These are phyloP conservation scores for Cairina moschata DNA, from an alignment of 2,113 vertebrate genomes.

Conservation along the genomic window DNA sequence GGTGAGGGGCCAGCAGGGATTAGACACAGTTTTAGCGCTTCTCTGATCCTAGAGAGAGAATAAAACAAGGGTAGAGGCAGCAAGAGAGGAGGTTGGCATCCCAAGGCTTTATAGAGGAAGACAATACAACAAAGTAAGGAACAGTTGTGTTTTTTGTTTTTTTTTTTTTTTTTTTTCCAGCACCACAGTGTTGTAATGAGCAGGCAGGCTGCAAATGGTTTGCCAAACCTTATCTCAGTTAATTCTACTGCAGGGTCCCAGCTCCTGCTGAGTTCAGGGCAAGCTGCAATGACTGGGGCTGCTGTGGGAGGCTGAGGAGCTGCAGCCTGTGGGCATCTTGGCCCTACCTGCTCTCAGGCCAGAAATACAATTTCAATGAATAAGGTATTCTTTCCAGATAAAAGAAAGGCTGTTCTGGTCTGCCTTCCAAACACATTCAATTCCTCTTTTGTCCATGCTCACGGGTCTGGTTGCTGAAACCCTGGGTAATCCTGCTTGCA, in stretches of 20 bases:
- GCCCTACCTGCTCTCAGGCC: not conserved
- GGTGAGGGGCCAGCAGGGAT: slow-evolving; percentile 60
- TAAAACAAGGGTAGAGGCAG: not conserved
- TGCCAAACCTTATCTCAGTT: not conserved
- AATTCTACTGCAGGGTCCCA: not conserved
- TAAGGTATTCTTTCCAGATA: not conserved
- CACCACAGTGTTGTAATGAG: not conserved
- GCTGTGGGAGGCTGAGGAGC: not conserved
- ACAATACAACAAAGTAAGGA: not conserved
- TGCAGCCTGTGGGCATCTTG: not conserved
- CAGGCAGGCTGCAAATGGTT: not conserved
- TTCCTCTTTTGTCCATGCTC: not conserved
- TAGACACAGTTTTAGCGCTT: not conserved
- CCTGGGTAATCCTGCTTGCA: not conserved
- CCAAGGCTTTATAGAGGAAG: not conserved
- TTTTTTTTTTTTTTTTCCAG: not conserved
- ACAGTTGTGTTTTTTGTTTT: not conserved
- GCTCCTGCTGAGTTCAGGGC: not conserved
- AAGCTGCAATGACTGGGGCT: not conserved
- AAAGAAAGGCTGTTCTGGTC: not conserved
- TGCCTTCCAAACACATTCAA: not conserved
- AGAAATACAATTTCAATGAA: not conserved
- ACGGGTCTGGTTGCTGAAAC: not conserved
- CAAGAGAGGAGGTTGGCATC: not conserved
- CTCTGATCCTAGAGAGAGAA: slow-evolving; percentile 16